Evolutionary conservation across 2,113 vertebrate species (phyloP).

Genomic region (Ptyas mucosa): DNA sequence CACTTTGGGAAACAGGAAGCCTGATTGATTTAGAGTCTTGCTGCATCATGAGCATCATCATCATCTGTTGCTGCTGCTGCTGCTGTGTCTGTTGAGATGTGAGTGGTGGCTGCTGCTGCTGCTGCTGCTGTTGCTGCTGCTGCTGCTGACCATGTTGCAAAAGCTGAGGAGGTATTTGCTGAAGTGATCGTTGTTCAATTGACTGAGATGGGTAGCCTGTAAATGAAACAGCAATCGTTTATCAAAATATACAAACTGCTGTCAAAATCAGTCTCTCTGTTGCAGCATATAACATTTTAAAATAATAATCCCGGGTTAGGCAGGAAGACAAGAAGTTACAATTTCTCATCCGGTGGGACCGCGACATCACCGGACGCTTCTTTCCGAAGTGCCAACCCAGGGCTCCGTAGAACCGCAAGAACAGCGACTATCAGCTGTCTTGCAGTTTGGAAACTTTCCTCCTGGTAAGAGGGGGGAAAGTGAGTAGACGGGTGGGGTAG

Average conservation of each 20-base stretch:
- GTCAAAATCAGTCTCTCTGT: neutral
- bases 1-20: constrained; percentile 82
- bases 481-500: no score
- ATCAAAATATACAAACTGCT: neutral
- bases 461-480: no score
- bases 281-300: neutral
- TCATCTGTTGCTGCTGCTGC: constrained; percentile 87
- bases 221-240: neutral
- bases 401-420: no score
- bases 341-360: no score
- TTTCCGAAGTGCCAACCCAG: no score
- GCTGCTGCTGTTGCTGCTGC: constrained; percentile 70
- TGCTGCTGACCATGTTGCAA: constrained; percentile 80
- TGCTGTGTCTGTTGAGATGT: constrained; percentile 69
- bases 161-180: constrained; percentile 90
- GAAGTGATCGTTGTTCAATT: constrained; percentile 89
- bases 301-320: neutral
- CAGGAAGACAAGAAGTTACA: neutral
- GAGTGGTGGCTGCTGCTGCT: constrained; percentile 53
- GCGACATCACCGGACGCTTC: no score
- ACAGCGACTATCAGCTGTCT: no score
- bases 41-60: constrained; percentile 96
- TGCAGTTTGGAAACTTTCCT: no score
- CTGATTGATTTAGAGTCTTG: constrained; percentile 85
- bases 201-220: constrained; percentile 87